phyloP scores from a whole-genome alignment of 1,140 invertebrate species.

The Drosophila sechellia region DNA sequence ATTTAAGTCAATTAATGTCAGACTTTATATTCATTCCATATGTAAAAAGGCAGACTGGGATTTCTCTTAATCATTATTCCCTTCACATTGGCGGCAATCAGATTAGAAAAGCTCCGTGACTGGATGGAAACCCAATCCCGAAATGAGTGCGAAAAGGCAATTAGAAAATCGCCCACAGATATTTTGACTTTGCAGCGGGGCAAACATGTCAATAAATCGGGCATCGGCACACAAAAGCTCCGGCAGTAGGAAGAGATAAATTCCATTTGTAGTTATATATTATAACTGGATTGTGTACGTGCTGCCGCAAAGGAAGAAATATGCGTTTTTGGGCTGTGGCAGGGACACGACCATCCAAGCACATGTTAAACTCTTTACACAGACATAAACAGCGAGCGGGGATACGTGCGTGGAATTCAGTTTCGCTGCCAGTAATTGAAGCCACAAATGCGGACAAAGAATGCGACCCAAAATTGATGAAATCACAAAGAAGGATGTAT shows the following conservation, averaged over 20 bases:
- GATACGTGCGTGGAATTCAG: slow-evolving; percentile 76
- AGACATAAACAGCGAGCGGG: slow-evolving; percentile 74
- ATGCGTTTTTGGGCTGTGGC: slow-evolving; percentile 60
- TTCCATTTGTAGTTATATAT: slow-evolving; percentile 64
- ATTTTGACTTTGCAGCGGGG: slow-evolving; percentile 16
- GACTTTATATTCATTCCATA: background rate
- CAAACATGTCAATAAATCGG: slow-evolving; percentile 57
- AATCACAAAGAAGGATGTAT: slow-evolving; percentile 44
- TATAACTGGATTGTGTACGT: slow-evolving; percentile 60
- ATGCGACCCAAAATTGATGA: slow-evolving; percentile 66
- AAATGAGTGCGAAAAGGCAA: slow-evolving; percentile 24
- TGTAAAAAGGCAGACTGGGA: background rate
- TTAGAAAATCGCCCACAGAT: slow-evolving; percentile 23
- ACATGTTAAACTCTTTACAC: slow-evolving; percentile 82
- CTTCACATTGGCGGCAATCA: background rate
- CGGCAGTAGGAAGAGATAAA: slow-evolving; percentile 35
- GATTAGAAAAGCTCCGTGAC: slow-evolving; percentile 11
- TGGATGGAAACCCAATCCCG: slow-evolving; percentile 6
- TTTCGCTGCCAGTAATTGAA: slow-evolving; percentile 67
- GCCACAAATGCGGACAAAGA: slow-evolving; percentile 41
- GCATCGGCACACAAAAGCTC: background rate
- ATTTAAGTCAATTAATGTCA: background rate
- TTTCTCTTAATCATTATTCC: background rate
- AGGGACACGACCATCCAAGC: slow-evolving; percentile 38
- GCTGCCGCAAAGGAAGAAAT: slow-evolving; percentile 40